Base-by-base conservation (phyloP, 2,888 invertebrate genomes). In the Dione juno region DNA sequence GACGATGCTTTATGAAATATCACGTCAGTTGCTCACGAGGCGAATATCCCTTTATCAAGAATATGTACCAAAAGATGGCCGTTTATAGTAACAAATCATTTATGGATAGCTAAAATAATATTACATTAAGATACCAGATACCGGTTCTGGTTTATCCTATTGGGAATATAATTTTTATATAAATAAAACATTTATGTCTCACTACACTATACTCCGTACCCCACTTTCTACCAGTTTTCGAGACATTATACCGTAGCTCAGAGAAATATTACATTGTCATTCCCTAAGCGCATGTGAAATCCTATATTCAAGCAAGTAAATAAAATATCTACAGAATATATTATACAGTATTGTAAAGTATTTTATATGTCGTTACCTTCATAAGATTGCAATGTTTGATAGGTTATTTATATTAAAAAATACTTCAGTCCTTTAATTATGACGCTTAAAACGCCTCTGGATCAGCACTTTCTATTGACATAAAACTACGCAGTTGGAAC, bases 241-340 rank as follows among this genome's bases (percentile, higher is more conserved):
- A n/a, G n/a, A n/a, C n/a, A n/a, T n/a, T n/a, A n/a, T n/a, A n/a
- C 50, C 37, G 35, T 50, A 64, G 50, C 37, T 37, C 14, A 50
- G 64, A 50, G 9, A 64, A 50, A 64, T 48, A 40, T 64, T 64
- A 64, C 50, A 11, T 40, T 64, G 28, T 50, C 64, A 16, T 64
- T 64, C 64, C 64, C 50, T 64, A 50, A 61, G 59, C 59, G 43
- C 43, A 28, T 61, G 43, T 61, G 28, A 61, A 61, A 61, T 9
- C 43, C 43, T 61, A 43, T 43, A 35, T 16, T n/a, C 35, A 10
- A 54, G 54, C 35, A 37, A 54, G 16, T 54, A 54, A 37, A 54
- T 54, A 54, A 54, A 54, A 54, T 37, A n/a, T 37, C 37, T 16
- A 35, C n/a, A n/a, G 35, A n/a, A 54, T 40, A 64, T 50, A 40